Conservation (phyloP, 2,888 invertebrate genomes). For the Dicyrtoma fusca region DNA sequence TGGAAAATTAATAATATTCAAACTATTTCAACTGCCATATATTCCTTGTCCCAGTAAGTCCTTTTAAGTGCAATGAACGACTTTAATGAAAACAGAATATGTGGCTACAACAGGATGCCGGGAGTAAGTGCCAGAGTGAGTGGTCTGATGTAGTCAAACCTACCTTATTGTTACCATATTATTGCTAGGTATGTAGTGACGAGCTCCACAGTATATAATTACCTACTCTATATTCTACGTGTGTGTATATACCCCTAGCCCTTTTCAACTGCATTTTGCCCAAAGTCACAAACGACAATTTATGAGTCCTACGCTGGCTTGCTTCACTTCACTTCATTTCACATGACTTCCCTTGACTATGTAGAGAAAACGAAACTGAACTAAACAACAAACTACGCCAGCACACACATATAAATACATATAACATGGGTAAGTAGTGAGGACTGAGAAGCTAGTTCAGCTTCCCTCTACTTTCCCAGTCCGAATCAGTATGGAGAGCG, state of each 20-base stretch:
- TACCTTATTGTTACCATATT: too few species aligned
- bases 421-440: neutral
- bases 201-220: too few species aligned
- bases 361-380: neutral
- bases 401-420: neutral
- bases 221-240: too few species aligned
- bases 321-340: too few species aligned
- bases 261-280: too few species aligned
- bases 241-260: too few species aligned
- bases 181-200: too few species aligned
- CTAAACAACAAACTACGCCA: neutral
- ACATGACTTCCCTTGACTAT: too few species aligned
- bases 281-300: slow-evolving; percentile 9
- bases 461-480: neutral
- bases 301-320: neutral
- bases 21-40: slow-evolving; percentile 17
- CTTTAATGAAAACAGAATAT: slow-evolving; percentile 27
- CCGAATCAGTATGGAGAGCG: neutral
- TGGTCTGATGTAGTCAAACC: too few species aligned
- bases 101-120: too few species aligned
- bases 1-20: slow-evolving; percentile 22
- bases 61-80: slow-evolving; percentile 5
- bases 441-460: neutral
- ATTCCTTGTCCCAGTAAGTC: too few species aligned
- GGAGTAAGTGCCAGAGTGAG: too few species aligned